Evolutionary conservation across 2,113 vertebrate genomes (phyloP).

Genomic region (Podilymbus podiceps): DNA sequence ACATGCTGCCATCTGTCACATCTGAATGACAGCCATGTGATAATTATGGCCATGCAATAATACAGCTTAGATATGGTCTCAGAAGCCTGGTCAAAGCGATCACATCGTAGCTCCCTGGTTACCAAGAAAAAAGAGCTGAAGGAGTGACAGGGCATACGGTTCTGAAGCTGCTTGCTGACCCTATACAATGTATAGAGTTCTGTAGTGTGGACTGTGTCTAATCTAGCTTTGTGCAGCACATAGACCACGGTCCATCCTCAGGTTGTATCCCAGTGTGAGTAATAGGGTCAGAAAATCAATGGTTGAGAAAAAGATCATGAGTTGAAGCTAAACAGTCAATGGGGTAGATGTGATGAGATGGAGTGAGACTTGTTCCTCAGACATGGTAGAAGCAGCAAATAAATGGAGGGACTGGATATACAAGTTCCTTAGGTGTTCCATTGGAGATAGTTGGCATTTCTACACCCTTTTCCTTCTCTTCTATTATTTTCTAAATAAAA

Average conservation of each 20-base stretch:
- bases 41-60: background rate
- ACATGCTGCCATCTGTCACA: background rate
- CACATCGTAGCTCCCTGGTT: background rate
- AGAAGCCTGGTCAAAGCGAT: background rate
- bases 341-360: background rate
- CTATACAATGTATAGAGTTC: background rate
- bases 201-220: background rate
- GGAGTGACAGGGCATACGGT: background rate
- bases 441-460: background rate
- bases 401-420: background rate
- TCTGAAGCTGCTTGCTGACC: background rate
- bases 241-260: background rate
- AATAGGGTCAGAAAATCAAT: background rate
- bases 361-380: background rate
- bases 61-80: background rate
- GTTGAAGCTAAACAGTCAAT: background rate
- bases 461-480: background rate
- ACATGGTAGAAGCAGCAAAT: background rate
- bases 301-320: background rate
- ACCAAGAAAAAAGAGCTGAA: background rate
- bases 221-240: background rate
- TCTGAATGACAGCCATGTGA: background rate
- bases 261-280: background rate
- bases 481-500: background rate
- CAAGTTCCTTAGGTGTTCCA: background rate